Conservation (phyloP, 2,797 vertebrate species). For the Sebastes hubbsi region DNA sequence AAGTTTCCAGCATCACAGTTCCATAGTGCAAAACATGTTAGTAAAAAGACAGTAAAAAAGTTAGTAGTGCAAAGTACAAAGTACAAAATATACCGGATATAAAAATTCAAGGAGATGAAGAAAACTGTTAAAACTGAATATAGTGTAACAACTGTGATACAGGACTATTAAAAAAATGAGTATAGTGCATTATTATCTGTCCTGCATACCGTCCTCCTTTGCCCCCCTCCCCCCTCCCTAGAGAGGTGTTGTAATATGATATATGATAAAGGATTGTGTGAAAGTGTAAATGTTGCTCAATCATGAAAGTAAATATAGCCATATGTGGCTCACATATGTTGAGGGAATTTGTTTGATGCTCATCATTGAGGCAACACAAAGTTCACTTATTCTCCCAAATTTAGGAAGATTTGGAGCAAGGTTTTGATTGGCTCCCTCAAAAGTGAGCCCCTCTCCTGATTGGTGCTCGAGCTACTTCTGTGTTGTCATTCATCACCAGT, state of each 20-base stretch:
- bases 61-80: too few species aligned
- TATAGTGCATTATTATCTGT: too few species aligned
- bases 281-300: neutral
- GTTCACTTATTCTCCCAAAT: slow-evolving; percentile 4
- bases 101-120: too few species aligned
- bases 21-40: too few species aligned
- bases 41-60: too few species aligned
- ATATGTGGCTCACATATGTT: neutral
- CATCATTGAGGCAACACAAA: slow-evolving; percentile 7
- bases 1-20: too few species aligned
- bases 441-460: slow-evolving; percentile 39
- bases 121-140: too few species aligned
- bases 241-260: neutral
- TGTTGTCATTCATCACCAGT: slow-evolving; percentile 27
- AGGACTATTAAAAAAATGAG: too few species aligned
- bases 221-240: too few species aligned
- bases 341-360: neutral
- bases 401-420: neutral
- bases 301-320: neutral
- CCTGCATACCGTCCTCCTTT: too few species aligned
- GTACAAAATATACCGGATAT: too few species aligned
- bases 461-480: slow-evolving; percentile 34
- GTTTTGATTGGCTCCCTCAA: slow-evolving; percentile 51
- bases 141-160: too few species aligned
- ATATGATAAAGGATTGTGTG: neutral